Evolutionary conservation across 2,888 invertebrate genomes (phyloP), one percentile per base, ranked within the genome.

Genomic region (Perizoma affinitatum): DNA sequence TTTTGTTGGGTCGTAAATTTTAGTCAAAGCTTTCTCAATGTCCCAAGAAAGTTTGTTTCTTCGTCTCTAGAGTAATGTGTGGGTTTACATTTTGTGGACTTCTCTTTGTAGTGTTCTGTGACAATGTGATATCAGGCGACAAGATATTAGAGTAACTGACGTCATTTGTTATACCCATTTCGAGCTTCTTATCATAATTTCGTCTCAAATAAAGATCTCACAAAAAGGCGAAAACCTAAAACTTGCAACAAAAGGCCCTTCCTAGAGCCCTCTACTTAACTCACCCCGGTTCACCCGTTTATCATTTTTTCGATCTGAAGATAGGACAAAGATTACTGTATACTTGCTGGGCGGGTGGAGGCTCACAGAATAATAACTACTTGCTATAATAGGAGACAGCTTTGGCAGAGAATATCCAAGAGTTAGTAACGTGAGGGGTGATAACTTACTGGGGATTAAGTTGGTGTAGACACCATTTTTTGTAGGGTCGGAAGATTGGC

Each of bases 391-490:
- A 22, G 34, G 43, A 41, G 47, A 40, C 38, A 49, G 49, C 47
- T 48, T 10, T 41, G 5, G 35, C 40, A 46, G 10, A 45, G 48
- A 51, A 61, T 43, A 56, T n/a, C 10, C 40, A 53, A 43, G 47
- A 52, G 60, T 44, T 38, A 48, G 36, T 46, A 48, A 42, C 34
- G 8, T 10, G 40, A 44, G 36, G 57, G 57, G 61, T 54, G 57
- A 68, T 70, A 86, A 86, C 85, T 87, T 83, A 85, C 84, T 79
- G 79, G 75, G 88, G 88, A 88, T 89, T 88, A 90, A 83, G 83
- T 80, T 42, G 51, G 83, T 75, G 79, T 76, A 74, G 71, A 83
- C 86, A 88, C 85, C 85, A 87, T 70, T 22, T 22, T 82, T 86
- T 86, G 88, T 86, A 87, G 88, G 80, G 78, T 76, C 78, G 73